phyloP scores from a whole-genome alignment of 2,888 invertebrate species.

The Melikaiella ostensackeni region DNA sequence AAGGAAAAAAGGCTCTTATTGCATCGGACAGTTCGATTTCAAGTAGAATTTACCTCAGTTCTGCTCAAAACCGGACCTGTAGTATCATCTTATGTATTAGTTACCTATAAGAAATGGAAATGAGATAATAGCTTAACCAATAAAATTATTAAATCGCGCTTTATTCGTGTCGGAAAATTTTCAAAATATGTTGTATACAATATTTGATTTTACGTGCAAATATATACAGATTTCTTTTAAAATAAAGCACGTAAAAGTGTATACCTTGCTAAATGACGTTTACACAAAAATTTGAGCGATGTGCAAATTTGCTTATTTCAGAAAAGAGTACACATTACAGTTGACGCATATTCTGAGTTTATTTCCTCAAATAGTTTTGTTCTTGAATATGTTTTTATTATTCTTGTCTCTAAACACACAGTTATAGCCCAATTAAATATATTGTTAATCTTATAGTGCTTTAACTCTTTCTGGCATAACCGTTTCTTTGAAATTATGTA shows the following conservation, averaged over 20 bases:
- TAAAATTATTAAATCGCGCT: slow-evolving; percentile 57
- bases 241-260: slow-evolving; percentile 28
- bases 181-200: slow-evolving; percentile 77
- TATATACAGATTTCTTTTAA: slow-evolving; percentile 71
- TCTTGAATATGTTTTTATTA: slow-evolving; percentile 43
- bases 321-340: slow-evolving; percentile 60
- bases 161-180: slow-evolving; percentile 72
- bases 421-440: slow-evolving; percentile 49
- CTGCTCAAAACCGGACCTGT: no score
- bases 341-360: slow-evolving; percentile 23
- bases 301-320: slow-evolving; percentile 67
- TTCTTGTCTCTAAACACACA: slow-evolving; percentile 50
- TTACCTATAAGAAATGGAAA: slow-evolving; percentile 34
- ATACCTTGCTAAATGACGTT: slow-evolving; percentile 62
- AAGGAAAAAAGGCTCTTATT: no score
- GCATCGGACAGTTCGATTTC: no score
- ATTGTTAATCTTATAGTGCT: slow-evolving; percentile 45
- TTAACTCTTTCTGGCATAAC: slow-evolving; percentile 43
- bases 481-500: slow-evolving; percentile 73
- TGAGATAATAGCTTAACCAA: slow-evolving; percentile 44
- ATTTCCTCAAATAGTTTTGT: slow-evolving; percentile 42
- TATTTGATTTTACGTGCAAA: slow-evolving; percentile 75
- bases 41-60: no score
- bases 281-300: slow-evolving; percentile 73
- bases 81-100: background rate